Percentiles rank a stretch among this genome's conserved stretches.
Conservation (phyloP, 2,113 vertebrate genomes). For the Polyodon spathula region DNA sequence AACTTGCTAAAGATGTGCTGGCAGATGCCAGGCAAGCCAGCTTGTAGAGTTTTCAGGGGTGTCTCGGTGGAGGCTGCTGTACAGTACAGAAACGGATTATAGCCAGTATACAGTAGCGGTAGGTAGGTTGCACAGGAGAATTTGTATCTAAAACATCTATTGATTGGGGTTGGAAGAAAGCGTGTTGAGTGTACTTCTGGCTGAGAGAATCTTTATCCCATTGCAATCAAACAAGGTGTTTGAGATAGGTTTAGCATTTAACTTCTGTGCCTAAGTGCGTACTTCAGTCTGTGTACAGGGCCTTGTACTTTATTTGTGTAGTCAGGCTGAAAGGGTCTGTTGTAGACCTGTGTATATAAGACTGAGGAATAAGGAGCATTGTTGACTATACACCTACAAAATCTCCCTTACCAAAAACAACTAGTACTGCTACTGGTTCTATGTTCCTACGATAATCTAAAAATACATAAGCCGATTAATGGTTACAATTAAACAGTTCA, state of each 20-base stretch:
- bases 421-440: too few species aligned
- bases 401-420: not conserved
- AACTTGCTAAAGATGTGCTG: slow-evolving; percentile 94
- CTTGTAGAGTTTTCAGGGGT: slow-evolving; percentile 50
- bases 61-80: slow-evolving; percentile 6
- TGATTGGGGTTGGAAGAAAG: slow-evolving; percentile 9
- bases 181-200: slow-evolving; percentile 3
- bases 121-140: slow-evolving; percentile 7
- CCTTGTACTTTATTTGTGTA: slow-evolving; percentile 20
- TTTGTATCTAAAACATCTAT: slow-evolving; percentile 7
- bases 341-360: slow-evolving; percentile 32
- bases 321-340: slow-evolving; percentile 41
- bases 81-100: slow-evolving; percentile 15
- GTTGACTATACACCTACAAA: slow-evolving; percentile 7
- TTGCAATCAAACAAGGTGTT: slow-evolving; percentile 27
- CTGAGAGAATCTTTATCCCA: slow-evolving; percentile 12
- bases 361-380: slow-evolving; percentile 27
- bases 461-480: too few species aligned
- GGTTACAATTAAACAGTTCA: too few species aligned
- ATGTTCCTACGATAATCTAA: too few species aligned
- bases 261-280: slow-evolving; percentile 21
- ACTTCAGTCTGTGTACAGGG: slow-evolving; percentile 15
- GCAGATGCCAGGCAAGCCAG: slow-evolving; percentile 76
- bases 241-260: slow-evolving; percentile 29
- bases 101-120: slow-evolving; percentile 13